These are phyloP conservation scores for Tipula lateralis DNA, from an alignment of 2,888 invertebrate genomes.

Conservation along the genomic window DNA sequence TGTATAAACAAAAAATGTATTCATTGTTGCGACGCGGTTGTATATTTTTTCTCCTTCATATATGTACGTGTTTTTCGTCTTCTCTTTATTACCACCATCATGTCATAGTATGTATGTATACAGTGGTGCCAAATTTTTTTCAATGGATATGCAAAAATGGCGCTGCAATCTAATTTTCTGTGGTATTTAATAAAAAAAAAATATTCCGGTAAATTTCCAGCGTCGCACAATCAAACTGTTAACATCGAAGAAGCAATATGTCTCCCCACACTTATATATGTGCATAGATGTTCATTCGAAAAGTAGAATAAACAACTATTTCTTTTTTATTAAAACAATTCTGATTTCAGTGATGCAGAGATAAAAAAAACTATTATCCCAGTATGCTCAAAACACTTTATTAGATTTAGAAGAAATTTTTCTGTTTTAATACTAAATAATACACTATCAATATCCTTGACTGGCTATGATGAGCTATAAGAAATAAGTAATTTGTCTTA, in stretches of 20 bases:
- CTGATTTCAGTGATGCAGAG: too few species aligned
- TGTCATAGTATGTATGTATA: neutral
- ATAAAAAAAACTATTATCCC: too few species aligned
- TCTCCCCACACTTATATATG: neutral
- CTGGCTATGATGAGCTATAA: too few species aligned
- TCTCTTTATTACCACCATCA: neutral
- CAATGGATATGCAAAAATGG: neutral
- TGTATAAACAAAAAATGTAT: neutral
- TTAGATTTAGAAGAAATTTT: too few species aligned
- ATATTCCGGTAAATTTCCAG: neutral
- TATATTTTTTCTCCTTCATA: conserved; percentile 8
- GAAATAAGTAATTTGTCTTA: too few species aligned
- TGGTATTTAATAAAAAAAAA: neutral
- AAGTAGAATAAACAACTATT: neutral
- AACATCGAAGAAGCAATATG: neutral
- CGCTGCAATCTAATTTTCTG: neutral
- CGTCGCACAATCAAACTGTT: neutral
- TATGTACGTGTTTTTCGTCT: neutral
- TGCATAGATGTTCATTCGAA: neutral
- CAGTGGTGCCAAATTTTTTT: neutral
- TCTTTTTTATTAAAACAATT: too few species aligned
- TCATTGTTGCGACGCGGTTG: conserved; percentile 11
- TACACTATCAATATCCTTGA: too few species aligned
- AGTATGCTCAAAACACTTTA: too few species aligned
- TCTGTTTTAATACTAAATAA: too few species aligned